Evolutionary conservation across 2,888 invertebrate species (phyloP).

Genomic region (Trissolcus brochymenae): DNA sequence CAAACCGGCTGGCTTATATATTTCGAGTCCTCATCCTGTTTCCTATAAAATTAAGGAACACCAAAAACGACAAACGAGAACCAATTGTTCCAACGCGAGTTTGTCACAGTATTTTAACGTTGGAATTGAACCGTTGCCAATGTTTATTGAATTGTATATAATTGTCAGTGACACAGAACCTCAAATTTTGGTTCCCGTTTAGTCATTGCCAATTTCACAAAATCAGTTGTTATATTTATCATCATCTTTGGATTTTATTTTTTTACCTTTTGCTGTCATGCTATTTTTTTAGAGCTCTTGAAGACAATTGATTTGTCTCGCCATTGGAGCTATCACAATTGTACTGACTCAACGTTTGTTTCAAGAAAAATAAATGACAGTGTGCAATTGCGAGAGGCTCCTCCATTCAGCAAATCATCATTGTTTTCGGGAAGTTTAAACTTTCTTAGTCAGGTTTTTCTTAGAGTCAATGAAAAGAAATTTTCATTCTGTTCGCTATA

Average conservation of each 20-base stretch:
- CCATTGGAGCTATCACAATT: too few relatives aligned
- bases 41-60: not conserved
- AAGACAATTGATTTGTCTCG: not conserved
- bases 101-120: not conserved
- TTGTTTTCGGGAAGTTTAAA: too few relatives aligned
- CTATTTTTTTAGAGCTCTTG: not conserved
- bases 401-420: too few relatives aligned
- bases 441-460: too few relatives aligned
- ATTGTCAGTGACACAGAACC: not conserved
- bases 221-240: not conserved
- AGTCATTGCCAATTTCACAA: not conserved
- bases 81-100: not conserved
- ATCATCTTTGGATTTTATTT: conserved; percentile 1
- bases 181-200: not conserved
- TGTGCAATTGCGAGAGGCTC: too few relatives aligned
- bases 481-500: too few relatives aligned
- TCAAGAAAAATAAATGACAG: too few relatives aligned
- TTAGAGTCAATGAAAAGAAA: too few relatives aligned
- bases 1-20: conserved; percentile 5
- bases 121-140: not conserved
- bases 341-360: too few relatives aligned
- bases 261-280: not conserved
- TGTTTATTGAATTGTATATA: conserved; percentile 2
- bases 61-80: not conserved
- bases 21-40: not conserved